phyloP scores from a whole-genome alignment of 2,888 invertebrate species.

The Cephus pulcher region DNA sequence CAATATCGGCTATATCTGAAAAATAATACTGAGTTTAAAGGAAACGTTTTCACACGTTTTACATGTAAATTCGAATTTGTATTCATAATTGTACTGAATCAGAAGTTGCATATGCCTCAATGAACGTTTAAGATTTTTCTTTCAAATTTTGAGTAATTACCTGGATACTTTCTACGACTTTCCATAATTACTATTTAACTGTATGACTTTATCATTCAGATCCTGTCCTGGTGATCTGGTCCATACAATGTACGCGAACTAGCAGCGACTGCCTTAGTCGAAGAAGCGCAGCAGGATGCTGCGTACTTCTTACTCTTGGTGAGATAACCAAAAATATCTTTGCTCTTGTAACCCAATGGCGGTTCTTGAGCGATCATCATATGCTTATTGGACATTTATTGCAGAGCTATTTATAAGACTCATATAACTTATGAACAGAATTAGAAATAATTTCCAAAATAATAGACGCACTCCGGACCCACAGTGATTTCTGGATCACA shows the following conservation, averaged over 20 bases:
- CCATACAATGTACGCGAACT: background rate
- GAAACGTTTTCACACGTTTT: background rate
- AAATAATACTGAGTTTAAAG: background rate
- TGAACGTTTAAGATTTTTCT: background rate
- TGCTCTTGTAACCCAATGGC: constrained; percentile 26
- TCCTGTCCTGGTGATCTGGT: background rate
- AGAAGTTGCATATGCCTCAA: background rate
- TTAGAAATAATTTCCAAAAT: background rate
- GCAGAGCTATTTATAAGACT: background rate
- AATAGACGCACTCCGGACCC: background rate
- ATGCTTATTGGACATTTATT: background rate
- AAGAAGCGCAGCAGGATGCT: constrained; percentile 9
- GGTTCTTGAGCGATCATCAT: background rate
- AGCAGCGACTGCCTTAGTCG: background rate
- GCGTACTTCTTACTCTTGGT: constrained; percentile 11
- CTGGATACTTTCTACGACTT: background rate
- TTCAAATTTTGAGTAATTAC: background rate
- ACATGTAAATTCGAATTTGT: background rate
- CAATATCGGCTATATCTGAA: background rate
- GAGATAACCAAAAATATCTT: constrained; percentile 40
- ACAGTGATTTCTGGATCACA: background rate
- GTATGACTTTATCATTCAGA: constrained; percentile 1
- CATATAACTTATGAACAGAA: background rate
- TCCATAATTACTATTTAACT: background rate
- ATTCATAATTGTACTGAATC: background rate